Evolutionary conservation across 2,113 vertebrate species (phyloP).

Genomic region (Oreochromis niloticus): DNA sequence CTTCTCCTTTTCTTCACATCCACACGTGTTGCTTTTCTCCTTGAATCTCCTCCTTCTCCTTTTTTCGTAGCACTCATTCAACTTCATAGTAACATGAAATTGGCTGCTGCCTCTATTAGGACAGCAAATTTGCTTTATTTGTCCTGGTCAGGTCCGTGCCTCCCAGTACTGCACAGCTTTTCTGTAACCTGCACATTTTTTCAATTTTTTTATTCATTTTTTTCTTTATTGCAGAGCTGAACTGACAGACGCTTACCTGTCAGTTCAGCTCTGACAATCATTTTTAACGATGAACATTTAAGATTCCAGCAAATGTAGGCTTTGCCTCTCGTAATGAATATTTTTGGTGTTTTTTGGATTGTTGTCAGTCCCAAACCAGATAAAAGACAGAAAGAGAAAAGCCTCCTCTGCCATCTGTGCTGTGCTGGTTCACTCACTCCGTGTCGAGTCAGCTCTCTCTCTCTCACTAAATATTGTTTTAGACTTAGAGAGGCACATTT

Average conservation of each 20-base stretch:
- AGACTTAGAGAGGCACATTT: conserved; percentile 65
- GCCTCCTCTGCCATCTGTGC: conserved; percentile 30
- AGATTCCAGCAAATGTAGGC: background rate
- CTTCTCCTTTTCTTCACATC: background rate
- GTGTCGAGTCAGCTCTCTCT: conserved; percentile 54
- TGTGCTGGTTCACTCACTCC: conserved; percentile 40
- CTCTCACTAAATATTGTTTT: conserved; percentile 66
- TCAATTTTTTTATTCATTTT: background rate
- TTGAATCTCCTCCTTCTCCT: background rate
- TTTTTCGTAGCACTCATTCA: background rate
- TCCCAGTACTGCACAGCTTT: background rate
- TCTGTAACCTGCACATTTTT: background rate
- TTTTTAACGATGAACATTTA: background rate
- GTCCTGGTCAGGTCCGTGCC: background rate
- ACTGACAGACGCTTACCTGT: background rate
- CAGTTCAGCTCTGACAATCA: background rate
- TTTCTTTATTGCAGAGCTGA: background rate
- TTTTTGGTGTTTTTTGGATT: background rate
- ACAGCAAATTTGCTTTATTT: fast-evolving
- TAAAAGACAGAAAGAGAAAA: conserved; percentile 16
- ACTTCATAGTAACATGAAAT: background rate
- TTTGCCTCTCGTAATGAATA: background rate
- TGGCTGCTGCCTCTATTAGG: background rate
- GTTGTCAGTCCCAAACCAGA: background rate
- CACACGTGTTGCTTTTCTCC: background rate